Conservation (phyloP, 2,797 vertebrate species). For the Neosalanx taihuensis region DNA sequence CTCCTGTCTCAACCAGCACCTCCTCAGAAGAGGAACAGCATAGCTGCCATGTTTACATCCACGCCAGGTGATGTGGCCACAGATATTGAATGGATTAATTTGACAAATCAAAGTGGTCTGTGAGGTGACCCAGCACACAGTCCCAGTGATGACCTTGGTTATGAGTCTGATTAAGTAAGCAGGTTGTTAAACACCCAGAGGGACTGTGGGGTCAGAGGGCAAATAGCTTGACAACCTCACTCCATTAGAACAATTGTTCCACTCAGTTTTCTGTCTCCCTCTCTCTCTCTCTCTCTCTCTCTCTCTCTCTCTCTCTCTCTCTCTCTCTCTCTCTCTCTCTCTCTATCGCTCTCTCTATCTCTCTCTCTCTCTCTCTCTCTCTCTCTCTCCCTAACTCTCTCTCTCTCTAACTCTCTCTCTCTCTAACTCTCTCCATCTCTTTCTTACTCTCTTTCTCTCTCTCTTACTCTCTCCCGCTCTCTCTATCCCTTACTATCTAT, state of each 20-base stretch:
- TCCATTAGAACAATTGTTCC: constrained; percentile 43
- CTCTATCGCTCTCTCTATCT: not conserved
- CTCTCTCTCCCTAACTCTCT: too few relatives aligned
- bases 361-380: constrained; percentile 9
- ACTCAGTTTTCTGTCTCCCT: not conserved
- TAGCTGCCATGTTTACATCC: not conserved
- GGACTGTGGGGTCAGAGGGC: constrained; percentile 8
- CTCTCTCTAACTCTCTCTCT: too few relatives aligned
- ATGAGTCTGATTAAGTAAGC: not conserved
- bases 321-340: constrained; percentile 12
- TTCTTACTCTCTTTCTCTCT: too few relatives aligned
- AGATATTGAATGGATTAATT: not conserved
- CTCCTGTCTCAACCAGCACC: not conserved
- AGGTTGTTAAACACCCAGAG: not conserved
- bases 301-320: constrained; percentile 15
- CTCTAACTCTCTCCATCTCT: too few relatives aligned
- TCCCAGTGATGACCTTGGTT: not conserved
- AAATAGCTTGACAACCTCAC: not conserved
- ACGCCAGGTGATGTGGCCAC: not conserved
- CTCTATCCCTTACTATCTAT: too few relatives aligned
- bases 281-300: not conserved
- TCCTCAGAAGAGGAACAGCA: not conserved
- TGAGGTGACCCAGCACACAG: not conserved
- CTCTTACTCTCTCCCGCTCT: too few relatives aligned
- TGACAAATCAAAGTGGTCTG: not conserved